These are phyloP conservation scores for Melopsittacus undulatus DNA, from an alignment of 2,797 vertebrate species.

Conservation along the genomic window DNA sequence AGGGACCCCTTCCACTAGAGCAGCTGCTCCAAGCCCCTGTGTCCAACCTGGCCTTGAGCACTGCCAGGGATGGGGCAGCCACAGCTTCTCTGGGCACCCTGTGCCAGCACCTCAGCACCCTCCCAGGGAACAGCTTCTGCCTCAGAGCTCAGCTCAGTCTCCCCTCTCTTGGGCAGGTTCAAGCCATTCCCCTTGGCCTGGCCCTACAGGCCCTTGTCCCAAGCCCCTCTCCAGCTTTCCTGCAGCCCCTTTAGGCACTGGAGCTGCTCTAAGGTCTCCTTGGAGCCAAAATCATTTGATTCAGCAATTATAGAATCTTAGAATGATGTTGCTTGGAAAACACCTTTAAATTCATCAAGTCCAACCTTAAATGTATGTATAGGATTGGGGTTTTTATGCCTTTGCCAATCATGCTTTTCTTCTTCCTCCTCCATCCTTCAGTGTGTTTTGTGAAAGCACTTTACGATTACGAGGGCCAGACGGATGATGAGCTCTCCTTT, in stretches of 20 bases:
- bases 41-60: too few relatives aligned
- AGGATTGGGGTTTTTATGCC: not conserved
- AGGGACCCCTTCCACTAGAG: too few relatives aligned
- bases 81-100: too few relatives aligned
- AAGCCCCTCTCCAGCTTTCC: not conserved
- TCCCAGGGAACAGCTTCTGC: too few relatives aligned
- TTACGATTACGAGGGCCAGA: slow-evolving; percentile 97
- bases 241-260: not conserved
- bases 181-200: too few relatives aligned
- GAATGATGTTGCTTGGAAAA: not conserved
- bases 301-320: too few relatives aligned
- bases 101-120: too few relatives aligned
- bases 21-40: too few relatives aligned
- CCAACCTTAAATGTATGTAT: fast-evolving
- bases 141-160: too few relatives aligned
- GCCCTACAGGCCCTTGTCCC: not conserved
- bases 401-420: not conserved
- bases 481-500: slow-evolving; percentile 94
- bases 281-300: not conserved
- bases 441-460: slow-evolving; percentile 95
- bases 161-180: too few relatives aligned
- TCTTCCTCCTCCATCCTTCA: slow-evolving; percentile 48
- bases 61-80: too few relatives aligned
- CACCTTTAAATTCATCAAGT: not conserved
- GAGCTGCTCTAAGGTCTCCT: not conserved